Conservation (phyloP, 2,888 invertebrate genomes). For the Drosophila kuntzei region DNA sequence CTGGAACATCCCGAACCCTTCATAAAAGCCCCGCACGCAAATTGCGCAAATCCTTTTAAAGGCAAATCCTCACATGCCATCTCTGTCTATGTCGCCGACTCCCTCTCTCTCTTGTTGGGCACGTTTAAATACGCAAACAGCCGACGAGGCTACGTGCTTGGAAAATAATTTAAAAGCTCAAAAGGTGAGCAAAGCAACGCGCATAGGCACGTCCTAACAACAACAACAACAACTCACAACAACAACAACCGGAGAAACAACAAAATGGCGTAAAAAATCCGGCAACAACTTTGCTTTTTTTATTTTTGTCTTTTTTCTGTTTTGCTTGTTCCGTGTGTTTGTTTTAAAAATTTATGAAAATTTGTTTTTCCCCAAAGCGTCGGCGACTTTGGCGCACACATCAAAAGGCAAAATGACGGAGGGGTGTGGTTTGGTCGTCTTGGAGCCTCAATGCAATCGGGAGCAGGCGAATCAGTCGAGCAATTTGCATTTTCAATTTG, state of each 20-base stretch:
- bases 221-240: constrained; percentile 35
- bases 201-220: constrained; percentile 77
- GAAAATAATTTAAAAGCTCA: constrained; percentile 84
- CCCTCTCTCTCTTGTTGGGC: constrained; percentile 30
- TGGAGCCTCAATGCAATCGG: constrained; percentile 37
- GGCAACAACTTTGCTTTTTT: constrained; percentile 28
- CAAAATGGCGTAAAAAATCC: constrained; percentile 74
- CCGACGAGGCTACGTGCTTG: constrained; percentile 80
- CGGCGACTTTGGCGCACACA: constrained; percentile 30
- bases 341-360: constrained; percentile 82
- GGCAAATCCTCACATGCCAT: constrained; percentile 50
- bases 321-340: constrained; percentile 59
- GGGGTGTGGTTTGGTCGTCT: background rate
- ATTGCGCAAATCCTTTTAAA: constrained; percentile 83
- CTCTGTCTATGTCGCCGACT: constrained; percentile 7
- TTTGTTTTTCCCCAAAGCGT: constrained; percentile 73
- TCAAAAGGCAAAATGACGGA: constrained; percentile 37
- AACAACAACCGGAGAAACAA: constrained; percentile 30
- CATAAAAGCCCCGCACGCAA: constrained; percentile 61
- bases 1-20: constrained; percentile 54
- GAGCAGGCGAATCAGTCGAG: constrained; percentile 61
- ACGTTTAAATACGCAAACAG: constrained; percentile 80
- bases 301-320: constrained; percentile 16
- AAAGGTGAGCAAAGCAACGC: constrained; percentile 81
- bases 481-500: constrained; percentile 83